Conservation (phyloP, 2,113 vertebrate genomes). For the Chionomys nivalis region DNA sequence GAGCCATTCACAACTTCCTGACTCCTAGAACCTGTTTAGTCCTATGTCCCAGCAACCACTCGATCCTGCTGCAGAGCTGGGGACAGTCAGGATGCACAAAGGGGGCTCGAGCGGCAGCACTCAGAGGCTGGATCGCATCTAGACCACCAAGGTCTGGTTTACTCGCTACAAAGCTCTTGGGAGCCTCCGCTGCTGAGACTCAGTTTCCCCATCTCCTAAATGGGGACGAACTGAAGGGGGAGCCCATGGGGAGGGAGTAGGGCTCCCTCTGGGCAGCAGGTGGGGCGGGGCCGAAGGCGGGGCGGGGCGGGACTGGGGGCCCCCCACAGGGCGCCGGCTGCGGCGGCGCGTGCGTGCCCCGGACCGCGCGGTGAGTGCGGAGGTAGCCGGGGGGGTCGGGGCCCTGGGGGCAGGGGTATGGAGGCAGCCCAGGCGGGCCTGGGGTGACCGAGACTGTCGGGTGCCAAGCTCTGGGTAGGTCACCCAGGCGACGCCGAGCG, state of each 20-base stretch:
- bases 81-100: neutral
- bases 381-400: neutral
- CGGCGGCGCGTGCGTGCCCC: slow-evolving; percentile 61
- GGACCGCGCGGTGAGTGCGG: slow-evolving; percentile 72
- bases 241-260: neutral
- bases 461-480: neutral
- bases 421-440: neutral
- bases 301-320: slow-evolving; percentile 41
- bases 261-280: neutral
- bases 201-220: slow-evolving; percentile 63
- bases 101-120: neutral
- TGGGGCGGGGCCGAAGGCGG: slow-evolving; percentile 36
- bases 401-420: neutral
- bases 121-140: neutral
- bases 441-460: neutral
- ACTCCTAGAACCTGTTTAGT: neutral
- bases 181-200: neutral
- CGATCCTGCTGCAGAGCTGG: neutral
- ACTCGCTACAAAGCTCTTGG: neutral
- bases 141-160: neutral
- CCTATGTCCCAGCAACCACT: too few relatives aligned
- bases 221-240: neutral
- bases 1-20: neutral
- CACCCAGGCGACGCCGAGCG: slow-evolving; percentile 16
- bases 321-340: slow-evolving; percentile 40